phyloP scores from a whole-genome alignment of 2,113 vertebrate genomes.

The Elaphurus davidianus region DNA sequence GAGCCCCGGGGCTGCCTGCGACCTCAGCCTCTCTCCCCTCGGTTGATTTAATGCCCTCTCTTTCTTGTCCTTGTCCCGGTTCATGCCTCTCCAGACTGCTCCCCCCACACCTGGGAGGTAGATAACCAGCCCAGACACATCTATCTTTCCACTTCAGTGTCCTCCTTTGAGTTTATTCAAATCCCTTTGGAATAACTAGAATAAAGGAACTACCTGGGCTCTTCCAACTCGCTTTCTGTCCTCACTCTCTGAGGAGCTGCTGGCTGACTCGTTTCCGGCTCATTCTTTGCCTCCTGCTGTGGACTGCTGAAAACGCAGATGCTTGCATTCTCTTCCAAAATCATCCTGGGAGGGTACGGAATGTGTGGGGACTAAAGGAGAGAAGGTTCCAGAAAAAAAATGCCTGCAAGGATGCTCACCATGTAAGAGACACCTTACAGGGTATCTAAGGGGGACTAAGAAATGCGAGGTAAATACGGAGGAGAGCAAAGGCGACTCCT shows the following conservation, averaged over 20 bases:
- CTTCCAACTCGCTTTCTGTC: rapidly evolving
- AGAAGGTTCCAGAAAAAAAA: conserved; percentile 16
- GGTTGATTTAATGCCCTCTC: no score
- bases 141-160: rapidly evolving
- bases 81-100: not conserved
- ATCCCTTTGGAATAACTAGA: not conserved
- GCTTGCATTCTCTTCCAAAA: not conserved
- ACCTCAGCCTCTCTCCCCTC: not conserved
- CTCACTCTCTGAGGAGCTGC: no score
- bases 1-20: not conserved
- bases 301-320: not conserved
- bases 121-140: not conserved
- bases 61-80: not conserved
- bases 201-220: no score
- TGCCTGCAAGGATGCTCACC: not conserved
- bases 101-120: not conserved
- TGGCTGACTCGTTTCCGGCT: not conserved
- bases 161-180: not conserved
- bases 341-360: not conserved
- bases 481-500: not conserved
- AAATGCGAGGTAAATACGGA: not conserved
- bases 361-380: not conserved
- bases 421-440: not conserved
- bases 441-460: not conserved
- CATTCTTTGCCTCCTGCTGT: not conserved